Percentiles rank a stretch among this genome's conserved stretches.
phyloP scores from a whole-genome alignment of 2,888 invertebrate species.

The Hipparchia semele region DNA sequence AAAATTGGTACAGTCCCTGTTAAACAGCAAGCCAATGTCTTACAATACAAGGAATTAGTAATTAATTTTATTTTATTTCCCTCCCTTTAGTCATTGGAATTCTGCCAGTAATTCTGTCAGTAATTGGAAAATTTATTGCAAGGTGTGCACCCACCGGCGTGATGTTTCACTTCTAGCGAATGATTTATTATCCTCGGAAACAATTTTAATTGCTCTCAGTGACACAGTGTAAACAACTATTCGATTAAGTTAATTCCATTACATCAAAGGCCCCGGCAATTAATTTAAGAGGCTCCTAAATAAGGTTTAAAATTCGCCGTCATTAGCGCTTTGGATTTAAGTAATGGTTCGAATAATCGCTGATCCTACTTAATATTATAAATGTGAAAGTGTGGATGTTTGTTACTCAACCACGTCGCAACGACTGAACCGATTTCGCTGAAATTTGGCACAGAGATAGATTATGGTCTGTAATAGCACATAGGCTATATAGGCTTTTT shows the following conservation, averaged over 20 bases:
- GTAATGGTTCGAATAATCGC: conserved; percentile 33
- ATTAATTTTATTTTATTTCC: conserved; percentile 76
- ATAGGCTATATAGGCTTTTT: no score
- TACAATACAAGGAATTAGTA: conserved; percentile 47
- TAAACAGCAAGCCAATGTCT: not conserved
- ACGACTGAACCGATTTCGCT: no score
- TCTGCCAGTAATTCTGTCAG: conserved; percentile 74
- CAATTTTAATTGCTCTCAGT: conserved; percentile 82
- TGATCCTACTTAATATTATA: no score
- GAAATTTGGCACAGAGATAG: no score
- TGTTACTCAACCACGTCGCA: no score
- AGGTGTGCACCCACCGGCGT: conserved; percentile 73
- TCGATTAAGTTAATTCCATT: conserved; percentile 82
- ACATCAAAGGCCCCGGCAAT: conserved; percentile 64
- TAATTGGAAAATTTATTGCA: conserved; percentile 82
- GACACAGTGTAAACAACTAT: conserved; percentile 83
- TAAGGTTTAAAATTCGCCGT: conserved; percentile 43
- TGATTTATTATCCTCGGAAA: conserved; percentile 80
- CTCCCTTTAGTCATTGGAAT: conserved; percentile 68
- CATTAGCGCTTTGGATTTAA: conserved; percentile 37
- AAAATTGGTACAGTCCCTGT: not conserved
- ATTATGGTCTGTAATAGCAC: no score
- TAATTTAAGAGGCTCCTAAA: conserved; percentile 70
- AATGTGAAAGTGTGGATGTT: no score
- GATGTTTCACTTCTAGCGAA: conserved; percentile 81